A percentile compares a stretch with the other conserved stretches of the same genome.
These are phyloP conservation scores for Galemys pyrenaicus DNA, from an alignment of 2,113 vertebrate genomes.

Conservation along the genomic window DNA sequence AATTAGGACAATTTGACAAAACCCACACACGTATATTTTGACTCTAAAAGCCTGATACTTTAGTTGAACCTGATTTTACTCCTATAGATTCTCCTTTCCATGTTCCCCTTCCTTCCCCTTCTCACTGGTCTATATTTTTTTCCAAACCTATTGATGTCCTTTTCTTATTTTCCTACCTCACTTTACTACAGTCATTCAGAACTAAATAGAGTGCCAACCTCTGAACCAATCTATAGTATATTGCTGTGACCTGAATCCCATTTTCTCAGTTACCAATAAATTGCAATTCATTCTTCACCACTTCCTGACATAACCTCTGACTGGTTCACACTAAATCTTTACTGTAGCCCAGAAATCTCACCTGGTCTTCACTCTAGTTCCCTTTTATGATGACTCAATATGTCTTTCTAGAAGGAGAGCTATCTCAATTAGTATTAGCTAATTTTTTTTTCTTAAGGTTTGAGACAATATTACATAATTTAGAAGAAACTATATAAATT, in stretches of 20 bases:
- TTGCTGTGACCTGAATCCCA: constrained; percentile 72
- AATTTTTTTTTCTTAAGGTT: constrained; percentile 28
- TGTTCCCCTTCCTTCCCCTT: neutral
- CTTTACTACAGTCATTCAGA: constrained; percentile 62
- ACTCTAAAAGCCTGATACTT: neutral
- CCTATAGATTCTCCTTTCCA: neutral
- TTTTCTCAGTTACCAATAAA: constrained; percentile 76
- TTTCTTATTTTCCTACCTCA: constrained; percentile 59
- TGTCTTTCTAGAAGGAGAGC: neutral
- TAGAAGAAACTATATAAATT: neutral
- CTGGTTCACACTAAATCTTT: constrained; percentile 67
- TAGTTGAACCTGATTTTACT: neutral
- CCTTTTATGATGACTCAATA: constrained; percentile 38
- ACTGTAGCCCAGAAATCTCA: constrained; percentile 53
- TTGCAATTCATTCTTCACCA: constrained; percentile 75
- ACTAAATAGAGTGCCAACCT: constrained; percentile 73
- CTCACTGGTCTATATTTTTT: neutral
- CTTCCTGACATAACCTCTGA: constrained; percentile 72
- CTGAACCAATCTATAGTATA: constrained; percentile 67
- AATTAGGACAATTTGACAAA: neutral
- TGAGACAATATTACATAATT: neutral
- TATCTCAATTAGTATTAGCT: neutral
- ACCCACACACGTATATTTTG: neutral
- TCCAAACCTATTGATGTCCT: neutral
- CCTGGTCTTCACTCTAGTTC: constrained; percentile 27